phyloP scores from a whole-genome alignment of 1,140 invertebrate species.

The Dysdera silvatica region DNA sequence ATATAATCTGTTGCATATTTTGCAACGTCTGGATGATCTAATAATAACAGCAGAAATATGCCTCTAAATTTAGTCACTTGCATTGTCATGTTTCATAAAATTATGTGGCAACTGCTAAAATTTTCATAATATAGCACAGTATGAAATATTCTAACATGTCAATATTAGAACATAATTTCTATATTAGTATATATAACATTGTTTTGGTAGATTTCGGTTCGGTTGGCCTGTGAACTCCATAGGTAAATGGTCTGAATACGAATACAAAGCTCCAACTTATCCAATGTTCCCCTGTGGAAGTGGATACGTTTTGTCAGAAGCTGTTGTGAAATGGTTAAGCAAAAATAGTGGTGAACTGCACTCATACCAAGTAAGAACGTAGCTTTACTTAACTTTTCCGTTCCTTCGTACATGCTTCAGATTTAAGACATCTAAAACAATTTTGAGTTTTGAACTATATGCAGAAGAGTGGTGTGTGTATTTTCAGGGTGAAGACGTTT shows the following conservation, averaged over 20 bases:
- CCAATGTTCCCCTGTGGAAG: slow-evolving; percentile 36
- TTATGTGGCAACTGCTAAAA: too few relatives aligned
- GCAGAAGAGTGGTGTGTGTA: not conserved
- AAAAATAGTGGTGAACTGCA: slow-evolving; percentile 23
- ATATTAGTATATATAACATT: too few relatives aligned
- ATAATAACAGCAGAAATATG: too few relatives aligned
- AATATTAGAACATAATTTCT: too few relatives aligned
- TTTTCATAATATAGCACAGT: too few relatives aligned
- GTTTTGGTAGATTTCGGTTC: slow-evolving; percentile 29
- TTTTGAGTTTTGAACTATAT: not conserved
- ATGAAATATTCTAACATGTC: too few relatives aligned
- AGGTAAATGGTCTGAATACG: slow-evolving; percentile 36
- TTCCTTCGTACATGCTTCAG: not conserved
- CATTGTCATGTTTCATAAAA: too few relatives aligned
- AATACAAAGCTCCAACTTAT: slow-evolving; percentile 31
- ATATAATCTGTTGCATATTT: too few relatives aligned
- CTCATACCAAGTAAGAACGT: slow-evolving; percentile 28
- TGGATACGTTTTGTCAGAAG: slow-evolving; percentile 32
- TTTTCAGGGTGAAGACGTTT: slow-evolving; percentile 43
- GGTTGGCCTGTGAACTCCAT: slow-evolving; percentile 32
- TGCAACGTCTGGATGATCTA: too few relatives aligned
- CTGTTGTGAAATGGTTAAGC: slow-evolving; percentile 30
- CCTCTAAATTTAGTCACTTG: too few relatives aligned
- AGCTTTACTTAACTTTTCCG: not conserved
- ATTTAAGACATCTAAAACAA: not conserved